These are phyloP conservation scores for Allobates femoralis DNA, from an alignment of 2,797 vertebrate species.

Conservation along the genomic window DNA sequence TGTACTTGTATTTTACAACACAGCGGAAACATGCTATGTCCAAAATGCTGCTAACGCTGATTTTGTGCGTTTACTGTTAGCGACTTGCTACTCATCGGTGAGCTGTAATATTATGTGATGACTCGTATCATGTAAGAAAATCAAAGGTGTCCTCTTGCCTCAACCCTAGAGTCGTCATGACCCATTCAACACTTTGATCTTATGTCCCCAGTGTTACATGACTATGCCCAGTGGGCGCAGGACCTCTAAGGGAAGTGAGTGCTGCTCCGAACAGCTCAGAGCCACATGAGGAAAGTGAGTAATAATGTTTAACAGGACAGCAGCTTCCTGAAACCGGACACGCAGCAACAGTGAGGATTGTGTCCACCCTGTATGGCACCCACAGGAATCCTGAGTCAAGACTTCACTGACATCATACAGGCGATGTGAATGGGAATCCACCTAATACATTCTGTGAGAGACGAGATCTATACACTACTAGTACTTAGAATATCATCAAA, in stretches of 20 bases:
- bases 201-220: not conserved
- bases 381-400: constrained; percentile 35
- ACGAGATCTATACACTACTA: too few species aligned
- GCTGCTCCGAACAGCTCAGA: constrained; percentile 39
- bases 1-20: too few species aligned
- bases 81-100: not conserved
- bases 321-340: constrained; percentile 61
- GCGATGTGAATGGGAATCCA: not conserved
- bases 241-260: constrained; percentile 34
- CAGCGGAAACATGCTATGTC: too few species aligned
- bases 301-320: constrained; percentile 61
- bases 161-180: not conserved
- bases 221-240: constrained; percentile 14
- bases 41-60: too few species aligned
- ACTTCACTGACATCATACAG: not conserved
- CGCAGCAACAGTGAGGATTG: constrained; percentile 36
- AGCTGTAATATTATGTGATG: not conserved
- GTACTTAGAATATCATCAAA: too few species aligned
- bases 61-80: too few species aligned
- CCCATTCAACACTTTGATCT: not conserved
- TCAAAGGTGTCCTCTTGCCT: not conserved
- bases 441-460: too few species aligned
- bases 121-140: not conserved
- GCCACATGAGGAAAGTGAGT: constrained; percentile 61
- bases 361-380: constrained; percentile 23